Evolutionary conservation across 2,113 vertebrate species (phyloP).

Genomic region (Amphilophus citrinellus): DNA sequence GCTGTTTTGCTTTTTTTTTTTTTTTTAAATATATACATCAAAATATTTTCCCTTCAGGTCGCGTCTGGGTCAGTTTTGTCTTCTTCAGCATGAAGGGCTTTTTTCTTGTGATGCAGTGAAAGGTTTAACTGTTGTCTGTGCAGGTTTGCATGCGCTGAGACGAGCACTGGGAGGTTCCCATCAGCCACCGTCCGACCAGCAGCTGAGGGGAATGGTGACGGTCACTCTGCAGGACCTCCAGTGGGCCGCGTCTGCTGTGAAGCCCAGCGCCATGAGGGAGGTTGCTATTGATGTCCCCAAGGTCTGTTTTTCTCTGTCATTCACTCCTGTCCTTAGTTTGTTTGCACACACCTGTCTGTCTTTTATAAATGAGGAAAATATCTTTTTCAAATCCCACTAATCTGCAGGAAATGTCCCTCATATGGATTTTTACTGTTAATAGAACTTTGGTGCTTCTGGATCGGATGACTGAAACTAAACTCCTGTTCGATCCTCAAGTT

Average conservation of each 20-base stretch:
- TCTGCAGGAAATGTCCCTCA: background rate
- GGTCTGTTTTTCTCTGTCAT: slow-evolving; percentile 71
- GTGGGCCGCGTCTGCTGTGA: slow-evolving; percentile 89
- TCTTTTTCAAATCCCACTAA: background rate
- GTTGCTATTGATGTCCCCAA: slow-evolving; percentile 95
- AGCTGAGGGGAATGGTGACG: slow-evolving; percentile 83
- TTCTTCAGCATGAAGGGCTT: background rate
- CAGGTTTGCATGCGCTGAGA: slow-evolving; percentile 88
- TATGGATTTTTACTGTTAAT: background rate
- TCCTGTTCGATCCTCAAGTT: background rate
- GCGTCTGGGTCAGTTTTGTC: background rate
- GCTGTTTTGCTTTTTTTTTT: background rate
- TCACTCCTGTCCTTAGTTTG: background rate
- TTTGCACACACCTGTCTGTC: background rate
- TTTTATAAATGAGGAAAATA: background rate
- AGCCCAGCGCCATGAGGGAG: slow-evolving; percentile 98
- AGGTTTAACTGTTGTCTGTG: slow-evolving; percentile 6
- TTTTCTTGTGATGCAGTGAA: background rate
- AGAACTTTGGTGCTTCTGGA: background rate
- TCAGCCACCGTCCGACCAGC: slow-evolving; percentile 79
- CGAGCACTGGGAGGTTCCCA: slow-evolving; percentile 77
- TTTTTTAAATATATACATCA: no score
- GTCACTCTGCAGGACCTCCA: slow-evolving; percentile 90
- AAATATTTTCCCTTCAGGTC: background rate
- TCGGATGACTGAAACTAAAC: background rate